Evolutionary conservation across 2,797 vertebrate species (phyloP).

Genomic region (Pangasius macronema): DNA sequence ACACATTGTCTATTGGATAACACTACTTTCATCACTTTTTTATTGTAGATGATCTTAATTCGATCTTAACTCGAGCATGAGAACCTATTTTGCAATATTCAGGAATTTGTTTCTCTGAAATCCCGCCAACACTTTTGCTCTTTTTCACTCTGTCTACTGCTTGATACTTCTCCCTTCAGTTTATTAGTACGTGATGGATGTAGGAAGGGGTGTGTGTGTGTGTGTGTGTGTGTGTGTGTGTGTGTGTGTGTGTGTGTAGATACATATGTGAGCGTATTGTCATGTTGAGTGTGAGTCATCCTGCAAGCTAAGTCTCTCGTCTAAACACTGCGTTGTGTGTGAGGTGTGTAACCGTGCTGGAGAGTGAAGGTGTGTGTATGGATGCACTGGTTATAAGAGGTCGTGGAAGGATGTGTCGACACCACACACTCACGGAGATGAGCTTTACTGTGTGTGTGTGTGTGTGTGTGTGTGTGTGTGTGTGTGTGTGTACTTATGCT

Average conservation of each 20-base stretch:
- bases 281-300: neutral
- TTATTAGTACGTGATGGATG: slow-evolving; percentile 38
- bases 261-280: neutral
- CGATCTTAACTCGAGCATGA: neutral
- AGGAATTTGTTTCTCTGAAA: neutral
- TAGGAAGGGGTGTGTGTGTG: neutral
- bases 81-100: neutral
- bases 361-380: neutral
- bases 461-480: slow-evolving; percentile 53
- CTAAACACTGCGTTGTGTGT: neutral
- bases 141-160: neutral
- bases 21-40: no score
- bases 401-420: slow-evolving; percentile 2
- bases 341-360: neutral
- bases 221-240: neutral
- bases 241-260: neutral
- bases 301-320: neutral
- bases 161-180: neutral
- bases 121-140: neutral
- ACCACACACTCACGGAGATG: neutral
- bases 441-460: slow-evolving; percentile 52
- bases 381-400: neutral
- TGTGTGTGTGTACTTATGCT: slow-evolving; percentile 33
- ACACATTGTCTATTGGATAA: neutral
- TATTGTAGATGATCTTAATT: neutral